phyloP scores from a whole-genome alignment of 2,888 invertebrate species.

The Camptogramma bilineatum region DNA sequence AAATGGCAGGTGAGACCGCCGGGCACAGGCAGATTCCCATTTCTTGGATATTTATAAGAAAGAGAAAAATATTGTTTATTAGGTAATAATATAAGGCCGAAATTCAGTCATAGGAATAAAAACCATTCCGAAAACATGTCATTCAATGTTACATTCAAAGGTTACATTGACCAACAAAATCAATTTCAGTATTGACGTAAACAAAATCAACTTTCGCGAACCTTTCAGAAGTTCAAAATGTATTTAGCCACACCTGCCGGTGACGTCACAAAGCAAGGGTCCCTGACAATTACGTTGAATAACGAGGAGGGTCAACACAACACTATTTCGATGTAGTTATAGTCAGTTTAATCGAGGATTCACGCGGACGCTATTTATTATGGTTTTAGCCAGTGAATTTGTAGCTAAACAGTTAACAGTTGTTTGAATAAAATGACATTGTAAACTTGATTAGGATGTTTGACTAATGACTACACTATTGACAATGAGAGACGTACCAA shows the following conservation, averaged over 20 bases:
- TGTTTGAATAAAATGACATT: background rate
- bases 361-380: constrained; percentile 27
- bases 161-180: constrained; percentile 22
- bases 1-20: no score
- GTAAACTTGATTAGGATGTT: background rate
- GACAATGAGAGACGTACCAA: no score
- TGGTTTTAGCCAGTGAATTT: constrained; percentile 13
- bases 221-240: constrained; percentile 33
- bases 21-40: no score
- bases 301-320: constrained; percentile 41
- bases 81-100: no score
- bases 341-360: constrained; percentile 29
- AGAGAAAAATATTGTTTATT: no score
- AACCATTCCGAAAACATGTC: no score
- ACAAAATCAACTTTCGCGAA: constrained; percentile 22
- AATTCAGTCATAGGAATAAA: background rate
- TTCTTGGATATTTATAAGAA: no score
- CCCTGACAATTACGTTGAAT: constrained; percentile 43
- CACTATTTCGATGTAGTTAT: constrained; percentile 34
- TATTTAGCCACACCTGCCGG: constrained; percentile 33
- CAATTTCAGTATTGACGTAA: constrained; percentile 27
- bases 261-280: constrained; percentile 43
- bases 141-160: no score
- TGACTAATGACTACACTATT: background rate
- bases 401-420: constrained; percentile 6